phyloP scores from a whole-genome alignment of 2,888 invertebrate genomes.

The Drosophila formosana region DNA sequence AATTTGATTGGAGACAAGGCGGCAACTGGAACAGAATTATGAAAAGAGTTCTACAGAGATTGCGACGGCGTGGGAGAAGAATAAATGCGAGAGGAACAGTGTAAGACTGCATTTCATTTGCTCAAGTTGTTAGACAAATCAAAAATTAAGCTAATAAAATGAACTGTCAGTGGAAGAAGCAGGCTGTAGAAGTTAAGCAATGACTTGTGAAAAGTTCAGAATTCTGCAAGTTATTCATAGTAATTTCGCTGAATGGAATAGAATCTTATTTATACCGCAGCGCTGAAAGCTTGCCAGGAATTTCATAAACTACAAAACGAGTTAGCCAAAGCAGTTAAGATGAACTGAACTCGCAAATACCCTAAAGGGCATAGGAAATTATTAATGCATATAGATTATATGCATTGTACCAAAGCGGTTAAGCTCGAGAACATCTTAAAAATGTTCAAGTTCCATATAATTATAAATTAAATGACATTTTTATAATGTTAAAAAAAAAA shows the following conservation, averaged over 20 bases:
- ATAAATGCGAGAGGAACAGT: constrained; percentile 21
- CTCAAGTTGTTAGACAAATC: constrained; percentile 57
- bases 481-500: too few species aligned
- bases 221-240: constrained; percentile 50
- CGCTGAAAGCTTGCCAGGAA: constrained; percentile 42
- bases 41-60: neutral
- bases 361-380: neutral
- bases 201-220: constrained; percentile 49
- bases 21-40: neutral
- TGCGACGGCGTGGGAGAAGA: neutral
- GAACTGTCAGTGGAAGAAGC: constrained; percentile 55
- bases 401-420: too few species aligned
- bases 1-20: constrained; percentile 70
- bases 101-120: constrained; percentile 24
- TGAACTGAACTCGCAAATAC: neutral
- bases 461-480: too few species aligned
- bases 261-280: constrained; percentile 43
- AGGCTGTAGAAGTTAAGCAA: constrained; percentile 39
- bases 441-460: too few species aligned
- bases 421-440: too few species aligned
- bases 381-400: too few species aligned
- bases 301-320: constrained; percentile 32
- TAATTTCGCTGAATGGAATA: constrained; percentile 44
- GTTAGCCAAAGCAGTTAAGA: neutral
- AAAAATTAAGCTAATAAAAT: constrained; percentile 62